Evolutionary conservation across 2,113 vertebrate genomes (phyloP).

Genomic region (Saccopteryx bilineata): DNA sequence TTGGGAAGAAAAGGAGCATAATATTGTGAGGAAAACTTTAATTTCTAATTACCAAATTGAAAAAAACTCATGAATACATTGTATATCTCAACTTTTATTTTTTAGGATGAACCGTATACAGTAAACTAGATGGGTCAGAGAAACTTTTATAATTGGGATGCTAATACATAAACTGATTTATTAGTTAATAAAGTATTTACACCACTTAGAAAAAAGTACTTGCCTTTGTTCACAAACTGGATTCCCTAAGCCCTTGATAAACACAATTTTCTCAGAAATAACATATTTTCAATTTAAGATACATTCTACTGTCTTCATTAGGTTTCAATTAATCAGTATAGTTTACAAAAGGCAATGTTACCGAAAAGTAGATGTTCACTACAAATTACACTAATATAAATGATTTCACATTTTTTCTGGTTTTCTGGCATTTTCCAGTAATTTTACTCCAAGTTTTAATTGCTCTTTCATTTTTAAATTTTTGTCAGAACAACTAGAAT

Average conservation of each 20-base stretch:
- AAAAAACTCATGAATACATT: conserved; percentile 4
- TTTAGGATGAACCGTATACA: not conserved
- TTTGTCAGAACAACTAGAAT: conserved; percentile 14
- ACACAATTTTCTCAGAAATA: conserved; percentile 37
- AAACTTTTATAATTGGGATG: not conserved
- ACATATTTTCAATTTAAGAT: conserved; percentile 39
- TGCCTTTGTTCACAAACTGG: not conserved
- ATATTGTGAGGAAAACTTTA: not conserved
- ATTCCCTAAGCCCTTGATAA: not conserved
- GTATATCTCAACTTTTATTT: not conserved
- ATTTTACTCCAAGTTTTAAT: conserved; percentile 44
- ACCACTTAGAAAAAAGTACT: conserved; percentile 2
- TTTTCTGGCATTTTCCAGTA: conserved; percentile 32
- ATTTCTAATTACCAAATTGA: not conserved
- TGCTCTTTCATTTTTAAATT: conserved; percentile 47
- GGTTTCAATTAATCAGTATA: not conserved
- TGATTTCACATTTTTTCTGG: conserved; percentile 32
- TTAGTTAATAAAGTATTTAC: not conserved
- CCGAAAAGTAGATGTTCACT: conserved; percentile 1
- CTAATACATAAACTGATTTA: not conserved
- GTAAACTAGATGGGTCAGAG: not conserved
- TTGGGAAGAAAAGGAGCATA: not conserved
- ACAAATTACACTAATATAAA: conserved; percentile 24
- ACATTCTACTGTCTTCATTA: not conserved
- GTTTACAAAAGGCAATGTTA: conserved; percentile 36